Evolutionary conservation across 2,888 invertebrate species (phyloP).

Genomic region (Pammene aurita): DNA sequence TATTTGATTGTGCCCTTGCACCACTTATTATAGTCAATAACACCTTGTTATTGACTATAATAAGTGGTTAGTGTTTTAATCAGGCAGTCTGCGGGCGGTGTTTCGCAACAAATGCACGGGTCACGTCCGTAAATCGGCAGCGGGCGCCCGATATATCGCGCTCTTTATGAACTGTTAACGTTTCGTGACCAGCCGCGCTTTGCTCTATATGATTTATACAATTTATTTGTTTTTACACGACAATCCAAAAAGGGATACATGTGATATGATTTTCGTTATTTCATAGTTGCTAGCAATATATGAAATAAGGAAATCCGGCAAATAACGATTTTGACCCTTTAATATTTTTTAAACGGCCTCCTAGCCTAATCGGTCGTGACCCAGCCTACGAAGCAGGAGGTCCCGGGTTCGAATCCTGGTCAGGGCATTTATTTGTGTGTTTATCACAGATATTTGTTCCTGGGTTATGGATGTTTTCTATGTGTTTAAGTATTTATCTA

Average conservation of each 20-base stretch:
- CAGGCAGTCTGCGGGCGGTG: constrained; percentile 1
- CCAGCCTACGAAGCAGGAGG: too few species aligned
- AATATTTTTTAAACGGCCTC: too few species aligned
- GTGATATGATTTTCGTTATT: neutral
- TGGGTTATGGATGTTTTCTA: too few species aligned
- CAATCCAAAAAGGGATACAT: neutral
- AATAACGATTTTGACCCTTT: too few species aligned
- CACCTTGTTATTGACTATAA: neutral
- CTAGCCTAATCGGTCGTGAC: too few species aligned
- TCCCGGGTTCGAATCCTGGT: too few species aligned
- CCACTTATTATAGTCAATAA: neutral
- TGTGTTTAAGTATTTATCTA: too few species aligned
- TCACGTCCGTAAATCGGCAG: constrained; percentile 38
- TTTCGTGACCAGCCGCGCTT: constrained; percentile 17
- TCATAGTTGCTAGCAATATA: too few species aligned
- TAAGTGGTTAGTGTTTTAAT: constrained; percentile 9
- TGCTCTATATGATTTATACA: neutral
- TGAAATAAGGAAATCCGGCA: too few species aligned
- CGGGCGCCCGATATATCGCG: constrained; percentile 19
- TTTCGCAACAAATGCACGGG: constrained; percentile 31
- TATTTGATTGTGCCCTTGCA: neutral
- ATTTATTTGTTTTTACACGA: constrained; percentile 15
- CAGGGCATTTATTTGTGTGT: too few species aligned
- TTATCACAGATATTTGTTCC: too few species aligned
- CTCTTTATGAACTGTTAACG: constrained; percentile 37